Evolutionary conservation across 1,140 invertebrate genomes (phyloP), one percentile per base, ranked within the genome.

Genomic region (Ceratina australensis): DNA sequence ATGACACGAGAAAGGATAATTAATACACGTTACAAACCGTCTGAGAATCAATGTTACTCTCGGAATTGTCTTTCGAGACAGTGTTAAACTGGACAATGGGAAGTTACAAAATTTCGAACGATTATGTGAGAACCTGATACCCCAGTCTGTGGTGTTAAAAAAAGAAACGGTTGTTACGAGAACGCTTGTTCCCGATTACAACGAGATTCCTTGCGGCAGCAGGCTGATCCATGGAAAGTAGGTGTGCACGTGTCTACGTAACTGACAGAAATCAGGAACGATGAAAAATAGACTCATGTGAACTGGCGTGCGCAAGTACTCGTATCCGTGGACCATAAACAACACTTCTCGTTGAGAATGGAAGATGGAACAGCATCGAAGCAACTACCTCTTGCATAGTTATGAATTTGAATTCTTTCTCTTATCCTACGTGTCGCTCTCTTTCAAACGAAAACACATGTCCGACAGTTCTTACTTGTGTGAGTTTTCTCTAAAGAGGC

Each of bases 61-160:
- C 33, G 7, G 2, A 28, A 54, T 18, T 10, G 16, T 67, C 7
- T 28, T 54, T 66, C 15, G n/a, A 5, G 13, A 22, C 12, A 5
- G 12, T 20, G 20, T 12, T 24, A 24, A 1, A 26, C 47, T 26
- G 65, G 50, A 80, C 73, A 83, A 83, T 84, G 64, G 81, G 13
- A 22, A 67, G 64, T 83, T 84, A 65, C 82, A 84, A 84, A 83
- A 84, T 84, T 82, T 80, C n/a, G 68, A 72, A 83, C 81, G 68
- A 84, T 84, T 84, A 69, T 78, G 72, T 84, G 82, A 42, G 82
- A 84, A 75, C 47, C 26, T 52, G 28, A 42, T 26, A 50, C n/a
- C 15, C 22, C 59, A 52, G 52, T 61, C 10, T 18, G 22, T 49
- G 26, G 16, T 64, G 33, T 84, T 83, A 83, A 73, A 78, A 83